Conservation (phyloP, 2,888 invertebrate species). For the Ptychoptera contaminata region DNA sequence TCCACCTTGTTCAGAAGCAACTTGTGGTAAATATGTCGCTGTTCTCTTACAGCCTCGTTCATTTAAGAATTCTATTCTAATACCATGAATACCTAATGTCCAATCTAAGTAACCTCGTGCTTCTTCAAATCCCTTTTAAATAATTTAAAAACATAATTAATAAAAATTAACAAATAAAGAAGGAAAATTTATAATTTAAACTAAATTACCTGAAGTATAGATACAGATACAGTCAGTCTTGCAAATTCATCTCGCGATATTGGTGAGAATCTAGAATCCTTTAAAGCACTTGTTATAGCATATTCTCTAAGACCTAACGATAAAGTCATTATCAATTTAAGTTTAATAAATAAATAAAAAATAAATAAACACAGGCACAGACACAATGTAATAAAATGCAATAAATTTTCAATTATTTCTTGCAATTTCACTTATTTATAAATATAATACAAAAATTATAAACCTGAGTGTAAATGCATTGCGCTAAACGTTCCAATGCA, state of each 20-base stretch:
- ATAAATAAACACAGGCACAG: too few relatives aligned
- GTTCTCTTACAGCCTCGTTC: constrained; percentile 88
- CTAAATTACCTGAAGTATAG: constrained; percentile 56
- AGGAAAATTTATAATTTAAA: background rate
- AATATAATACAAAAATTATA: background rate
- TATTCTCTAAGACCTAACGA: constrained; percentile 83
- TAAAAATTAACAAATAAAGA: background rate
- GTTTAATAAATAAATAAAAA: too few relatives aligned
- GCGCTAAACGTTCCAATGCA: constrained; percentile 99
- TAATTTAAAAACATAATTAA: constrained; percentile 1
- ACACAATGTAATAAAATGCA: too few relatives aligned
- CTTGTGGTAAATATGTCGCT: constrained; percentile 97
- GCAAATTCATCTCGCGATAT: constrained; percentile 88
- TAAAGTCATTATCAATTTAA: constrained; percentile 16
- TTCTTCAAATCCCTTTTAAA: constrained; percentile 86
- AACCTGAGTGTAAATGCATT: constrained; percentile 81
- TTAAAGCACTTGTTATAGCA: constrained; percentile 93
- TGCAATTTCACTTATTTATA: too few relatives aligned
- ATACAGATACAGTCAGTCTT: constrained; percentile 85
- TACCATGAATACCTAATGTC: constrained; percentile 94
- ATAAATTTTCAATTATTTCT: too few relatives aligned
- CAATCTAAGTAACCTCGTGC: constrained; percentile 91
- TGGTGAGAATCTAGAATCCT: constrained; percentile 93
- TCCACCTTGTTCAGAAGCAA: constrained; percentile 92
- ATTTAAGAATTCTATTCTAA: constrained; percentile 91